A percentile compares a stretch with the other conserved stretches of the same genome.
These are phyloP conservation scores for Malurus splendens DNA, from an alignment of 2,797 vertebrate species.

Conservation along the genomic window DNA sequence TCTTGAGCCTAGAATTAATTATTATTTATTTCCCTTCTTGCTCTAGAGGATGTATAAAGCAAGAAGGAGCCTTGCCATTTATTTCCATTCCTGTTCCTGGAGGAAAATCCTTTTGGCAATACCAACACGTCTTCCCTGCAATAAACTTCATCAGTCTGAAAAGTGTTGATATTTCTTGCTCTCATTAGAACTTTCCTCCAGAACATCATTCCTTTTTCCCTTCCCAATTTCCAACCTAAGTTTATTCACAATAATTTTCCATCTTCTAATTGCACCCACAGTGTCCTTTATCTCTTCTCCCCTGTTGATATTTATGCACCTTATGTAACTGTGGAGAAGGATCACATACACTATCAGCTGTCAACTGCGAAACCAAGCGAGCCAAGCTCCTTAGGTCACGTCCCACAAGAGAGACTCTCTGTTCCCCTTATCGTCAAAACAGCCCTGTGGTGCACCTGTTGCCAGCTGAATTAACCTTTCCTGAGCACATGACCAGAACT, in stretches of 20 bases:
- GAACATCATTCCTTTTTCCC: neutral
- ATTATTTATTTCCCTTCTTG: neutral
- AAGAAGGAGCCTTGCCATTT: neutral
- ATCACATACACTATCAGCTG: neutral
- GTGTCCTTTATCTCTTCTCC: neutral
- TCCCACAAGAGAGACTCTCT: neutral
- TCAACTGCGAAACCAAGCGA: neutral
- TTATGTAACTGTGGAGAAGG: neutral
- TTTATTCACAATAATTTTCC: neutral
- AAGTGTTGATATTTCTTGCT: neutral
- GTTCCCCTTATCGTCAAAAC: neutral
- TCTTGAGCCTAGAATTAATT: neutral
- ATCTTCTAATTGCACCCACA: neutral
- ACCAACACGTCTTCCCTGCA: neutral
- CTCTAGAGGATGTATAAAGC: neutral
- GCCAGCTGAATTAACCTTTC: conserved; percentile 5
- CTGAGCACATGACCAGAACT: neutral
- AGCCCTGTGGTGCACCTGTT: neutral
- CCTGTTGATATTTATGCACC: neutral
- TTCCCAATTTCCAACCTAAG: neutral
- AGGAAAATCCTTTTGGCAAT: neutral
- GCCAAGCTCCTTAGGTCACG: neutral
- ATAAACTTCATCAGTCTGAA: neutral
- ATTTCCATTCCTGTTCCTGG: neutral
- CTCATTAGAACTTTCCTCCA: neutral